A percentile compares a stretch with the other conserved stretches of the same genome.
These are phyloP conservation scores for Coregonus suidteri DNA, from an alignment of 2,797 vertebrate genomes.

Conservation along the genomic window DNA sequence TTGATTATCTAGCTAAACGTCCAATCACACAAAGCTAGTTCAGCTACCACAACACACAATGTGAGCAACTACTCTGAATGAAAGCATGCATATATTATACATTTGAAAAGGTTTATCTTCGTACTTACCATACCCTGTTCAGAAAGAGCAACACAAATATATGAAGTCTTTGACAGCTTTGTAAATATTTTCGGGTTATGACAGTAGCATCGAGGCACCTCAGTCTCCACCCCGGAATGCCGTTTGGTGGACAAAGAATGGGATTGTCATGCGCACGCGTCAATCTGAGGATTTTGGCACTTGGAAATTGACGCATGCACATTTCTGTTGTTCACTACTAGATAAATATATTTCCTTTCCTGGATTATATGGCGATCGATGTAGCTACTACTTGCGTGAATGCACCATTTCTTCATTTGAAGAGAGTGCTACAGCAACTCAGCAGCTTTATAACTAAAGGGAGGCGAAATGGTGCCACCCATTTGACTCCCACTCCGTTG, in stretches of 20 bases:
- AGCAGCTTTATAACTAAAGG: too few species aligned
- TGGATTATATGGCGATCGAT: too few species aligned
- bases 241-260: conserved; percentile 77
- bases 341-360: too few species aligned
- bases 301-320: not conserved
- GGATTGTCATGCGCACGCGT: conserved; percentile 38
- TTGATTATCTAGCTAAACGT: not conserved
- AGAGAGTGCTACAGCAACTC: too few species aligned
- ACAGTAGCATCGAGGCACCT: conserved; percentile 48
- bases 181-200: conserved; percentile 11
- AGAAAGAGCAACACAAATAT: not conserved
- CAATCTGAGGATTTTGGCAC: not conserved
- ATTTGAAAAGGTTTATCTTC: not conserved
- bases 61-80: not conserved
- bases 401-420: too few species aligned
- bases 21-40: not conserved
- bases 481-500: too few species aligned
- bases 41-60: conserved; percentile 57
- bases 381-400: too few species aligned
- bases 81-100: not conserved
- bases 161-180: not conserved
- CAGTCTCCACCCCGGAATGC: conserved; percentile 70
- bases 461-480: too few species aligned
- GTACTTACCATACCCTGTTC: conserved; percentile 31
- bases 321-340: not conserved